Conservation (phyloP, 92 coral and sea anemone species). For the Palythoa caribaeorum region DNA sequence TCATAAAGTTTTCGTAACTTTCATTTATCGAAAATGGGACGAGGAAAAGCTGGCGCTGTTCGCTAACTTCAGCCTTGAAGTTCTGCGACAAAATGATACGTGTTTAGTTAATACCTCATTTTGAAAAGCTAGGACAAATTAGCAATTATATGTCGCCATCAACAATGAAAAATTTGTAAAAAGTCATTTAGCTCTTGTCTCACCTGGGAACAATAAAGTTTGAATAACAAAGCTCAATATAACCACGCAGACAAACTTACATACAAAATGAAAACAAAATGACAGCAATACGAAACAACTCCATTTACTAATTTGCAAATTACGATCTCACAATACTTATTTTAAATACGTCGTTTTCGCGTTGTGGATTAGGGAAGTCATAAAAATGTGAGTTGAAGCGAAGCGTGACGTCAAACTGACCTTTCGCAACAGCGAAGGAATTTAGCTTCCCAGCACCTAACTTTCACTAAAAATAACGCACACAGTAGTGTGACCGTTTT, state of each 20-base stretch:
- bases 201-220: neutral
- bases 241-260: neutral
- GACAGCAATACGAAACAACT: neutral
- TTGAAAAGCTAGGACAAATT: neutral
- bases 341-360: neutral
- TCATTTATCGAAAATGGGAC: neutral
- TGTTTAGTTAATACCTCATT: neutral
- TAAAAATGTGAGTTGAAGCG: neutral
- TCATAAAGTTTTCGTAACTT: too few relatives aligned
- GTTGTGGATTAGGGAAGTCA: neutral
- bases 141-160: neutral
- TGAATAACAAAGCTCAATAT: neutral
- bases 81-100: neutral
- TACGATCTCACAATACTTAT: neutral
- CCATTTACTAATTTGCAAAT: neutral
- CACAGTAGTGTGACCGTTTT: neutral
- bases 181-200: neutral
- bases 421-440: slow-evolving; percentile 49
- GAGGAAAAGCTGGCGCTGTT: neutral
- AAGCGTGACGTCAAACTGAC: slow-evolving; percentile 38
- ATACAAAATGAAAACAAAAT: neutral
- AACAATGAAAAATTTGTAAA: neutral
- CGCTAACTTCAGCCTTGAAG: neutral
- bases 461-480: neutral
- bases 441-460: neutral